Evolutionary conservation across 2,797 vertebrate species (phyloP).

Genomic region (Psittacula derbiana): DNA sequence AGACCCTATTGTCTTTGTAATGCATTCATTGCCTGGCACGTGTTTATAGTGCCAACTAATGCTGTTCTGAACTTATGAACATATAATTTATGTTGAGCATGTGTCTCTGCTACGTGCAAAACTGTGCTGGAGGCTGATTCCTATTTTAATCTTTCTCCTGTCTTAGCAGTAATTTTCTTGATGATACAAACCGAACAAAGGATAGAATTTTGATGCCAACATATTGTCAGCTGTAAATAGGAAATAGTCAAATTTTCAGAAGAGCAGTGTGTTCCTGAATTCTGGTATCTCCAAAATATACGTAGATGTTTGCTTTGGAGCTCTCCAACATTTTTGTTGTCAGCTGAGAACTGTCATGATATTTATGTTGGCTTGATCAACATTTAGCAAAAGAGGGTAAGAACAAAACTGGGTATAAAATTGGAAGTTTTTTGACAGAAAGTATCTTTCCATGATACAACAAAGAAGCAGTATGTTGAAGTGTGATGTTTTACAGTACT

Average conservation of each 20-base stretch:
- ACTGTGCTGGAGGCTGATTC: not conserved
- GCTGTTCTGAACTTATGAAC: not conserved
- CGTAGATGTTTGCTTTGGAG: not conserved
- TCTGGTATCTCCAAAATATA: not conserved
- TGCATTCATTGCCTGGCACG: not conserved
- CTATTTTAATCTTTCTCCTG: not conserved
- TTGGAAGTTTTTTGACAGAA: not conserved
- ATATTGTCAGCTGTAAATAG: not conserved
- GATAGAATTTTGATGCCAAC: not conserved
- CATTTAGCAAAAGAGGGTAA: not conserved
- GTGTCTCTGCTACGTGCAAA: not conserved
- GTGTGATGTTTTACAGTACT: not conserved
- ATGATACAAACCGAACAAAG: not conserved
- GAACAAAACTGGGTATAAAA: not conserved
- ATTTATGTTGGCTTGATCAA: not conserved
- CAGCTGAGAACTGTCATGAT: not conserved
- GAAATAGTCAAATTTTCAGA: not conserved
- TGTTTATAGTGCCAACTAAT: not conserved
- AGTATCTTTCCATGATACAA: not conserved
- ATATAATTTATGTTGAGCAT: fast-evolving
- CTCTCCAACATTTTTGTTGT: not conserved
- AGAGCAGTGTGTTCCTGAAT: not conserved
- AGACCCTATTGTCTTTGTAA: not conserved
- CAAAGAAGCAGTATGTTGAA: not conserved
- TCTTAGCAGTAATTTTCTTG: not conserved